A percentile compares a stretch with the other conserved stretches of the same genome.
These are phyloP conservation scores for Holothuria leucospilota DNA, from an alignment of 53 echinoderm and acorn worm genomes.

Conservation along the genomic window DNA sequence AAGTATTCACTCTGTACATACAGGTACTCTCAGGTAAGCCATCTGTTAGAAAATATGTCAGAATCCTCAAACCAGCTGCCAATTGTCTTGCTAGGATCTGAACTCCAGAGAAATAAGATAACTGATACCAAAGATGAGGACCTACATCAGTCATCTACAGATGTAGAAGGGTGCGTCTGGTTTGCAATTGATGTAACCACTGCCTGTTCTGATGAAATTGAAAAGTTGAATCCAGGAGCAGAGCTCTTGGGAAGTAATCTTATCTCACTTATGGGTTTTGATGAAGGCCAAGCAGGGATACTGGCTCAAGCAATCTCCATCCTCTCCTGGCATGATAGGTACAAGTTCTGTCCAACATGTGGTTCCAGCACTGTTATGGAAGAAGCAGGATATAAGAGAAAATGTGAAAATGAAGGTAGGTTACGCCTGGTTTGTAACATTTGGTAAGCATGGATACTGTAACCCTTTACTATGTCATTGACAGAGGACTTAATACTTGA, in stretches of 20 bases:
- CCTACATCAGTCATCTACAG: neutral
- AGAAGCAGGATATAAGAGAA: conserved; percentile 92
- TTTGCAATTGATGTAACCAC: conserved; percentile 82
- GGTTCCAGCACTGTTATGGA: conserved; percentile 69
- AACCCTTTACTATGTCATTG: too few species aligned
- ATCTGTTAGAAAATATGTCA: conserved; percentile 52
- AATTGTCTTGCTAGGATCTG: conserved; percentile 71
- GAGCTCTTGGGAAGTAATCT: conserved; percentile 71
- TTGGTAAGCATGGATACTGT: too few species aligned
- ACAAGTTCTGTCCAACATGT: conserved; percentile 96
- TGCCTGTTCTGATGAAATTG: conserved; percentile 60
- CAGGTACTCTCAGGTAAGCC: conserved; percentile 66
- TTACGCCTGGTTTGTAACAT: neutral
- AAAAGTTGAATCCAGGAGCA: conserved; percentile 58
- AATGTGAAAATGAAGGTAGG: conserved; percentile 68
- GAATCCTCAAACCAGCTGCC: conserved; percentile 27
- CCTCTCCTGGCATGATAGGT: conserved; percentile 89
- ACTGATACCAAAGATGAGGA: neutral
- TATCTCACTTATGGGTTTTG: conserved; percentile 75
- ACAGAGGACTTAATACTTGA: too few species aligned
- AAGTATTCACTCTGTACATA: conserved; percentile 69
- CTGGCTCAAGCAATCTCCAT: conserved; percentile 88
- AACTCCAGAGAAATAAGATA: neutral
- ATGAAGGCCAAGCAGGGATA: conserved; percentile 79
- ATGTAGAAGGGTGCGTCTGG: conserved; percentile 62